Evolutionary conservation across 2,888 invertebrate species (phyloP).

Genomic region (Cheilosia vulpina): DNA sequence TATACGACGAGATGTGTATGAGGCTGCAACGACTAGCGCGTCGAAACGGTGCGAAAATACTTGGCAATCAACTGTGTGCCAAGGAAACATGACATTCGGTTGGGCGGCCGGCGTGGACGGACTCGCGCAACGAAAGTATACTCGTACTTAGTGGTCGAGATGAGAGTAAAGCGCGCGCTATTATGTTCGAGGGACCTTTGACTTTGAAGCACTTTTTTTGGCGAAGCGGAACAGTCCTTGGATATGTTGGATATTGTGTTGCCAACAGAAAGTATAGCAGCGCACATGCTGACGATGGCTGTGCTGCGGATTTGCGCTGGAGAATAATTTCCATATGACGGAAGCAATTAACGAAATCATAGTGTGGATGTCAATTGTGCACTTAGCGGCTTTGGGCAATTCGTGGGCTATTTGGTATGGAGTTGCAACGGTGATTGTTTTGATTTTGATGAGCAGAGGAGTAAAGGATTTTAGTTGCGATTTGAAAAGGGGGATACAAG

Average conservation of each 20-base stretch:
- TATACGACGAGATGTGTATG: slow-evolving; percentile 1
- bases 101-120: slow-evolving; percentile 60
- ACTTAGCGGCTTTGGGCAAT: slow-evolving; percentile 28
- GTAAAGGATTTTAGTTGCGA: not conserved
- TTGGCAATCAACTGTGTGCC: slow-evolving; percentile 56
- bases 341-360: slow-evolving; percentile 68
- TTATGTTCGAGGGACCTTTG: slow-evolving; percentile 68
- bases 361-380: slow-evolving; percentile 67
- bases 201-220: slow-evolving; percentile 63
- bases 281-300: slow-evolving; percentile 7
- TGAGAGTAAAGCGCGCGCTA: slow-evolving; percentile 55
- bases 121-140: slow-evolving; percentile 16
- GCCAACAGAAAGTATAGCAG: slow-evolving; percentile 19
- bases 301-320: slow-evolving; percentile 39
- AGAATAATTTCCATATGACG: slow-evolving; percentile 70
- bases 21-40: slow-evolving; percentile 35
- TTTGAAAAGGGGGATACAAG: not conserved
- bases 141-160: slow-evolving; percentile 44
- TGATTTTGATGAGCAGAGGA: not conserved
- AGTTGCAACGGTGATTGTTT: not conserved
- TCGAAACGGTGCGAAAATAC: slow-evolving; percentile 67
- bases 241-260: slow-evolving; percentile 36
- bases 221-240: slow-evolving; percentile 55
- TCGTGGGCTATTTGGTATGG: slow-evolving; percentile 54
- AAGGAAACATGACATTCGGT: slow-evolving; percentile 65